phyloP scores from a whole-genome alignment of 2,113 vertebrate species.

The Sorex fumeus region DNA sequence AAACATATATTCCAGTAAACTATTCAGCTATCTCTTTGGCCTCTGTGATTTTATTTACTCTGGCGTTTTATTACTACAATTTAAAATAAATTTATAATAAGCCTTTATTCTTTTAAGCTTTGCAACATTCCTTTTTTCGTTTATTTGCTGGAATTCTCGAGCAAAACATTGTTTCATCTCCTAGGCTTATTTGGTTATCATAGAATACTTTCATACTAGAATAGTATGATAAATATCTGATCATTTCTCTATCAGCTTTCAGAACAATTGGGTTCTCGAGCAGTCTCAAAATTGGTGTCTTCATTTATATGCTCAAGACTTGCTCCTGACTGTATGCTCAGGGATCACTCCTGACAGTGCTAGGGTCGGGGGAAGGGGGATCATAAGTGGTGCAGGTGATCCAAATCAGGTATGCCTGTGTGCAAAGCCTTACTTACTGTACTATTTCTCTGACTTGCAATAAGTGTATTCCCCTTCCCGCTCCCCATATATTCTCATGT shows the following conservation, averaged over 20 bases:
- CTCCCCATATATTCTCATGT: no score
- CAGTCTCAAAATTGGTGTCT: background rate
- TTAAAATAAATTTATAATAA: background rate
- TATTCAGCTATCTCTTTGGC: no score
- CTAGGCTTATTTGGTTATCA: background rate
- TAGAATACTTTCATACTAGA: background rate
- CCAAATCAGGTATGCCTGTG: no score
- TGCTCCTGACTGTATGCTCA: no score
- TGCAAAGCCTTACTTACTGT: background rate
- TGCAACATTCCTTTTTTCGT: background rate
- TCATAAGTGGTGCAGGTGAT: no score
- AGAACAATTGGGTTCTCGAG: constrained; percentile 25
- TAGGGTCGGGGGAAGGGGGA: no score
- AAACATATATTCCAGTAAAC: no score
- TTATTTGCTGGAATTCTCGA: background rate
- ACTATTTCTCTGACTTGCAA: background rate
- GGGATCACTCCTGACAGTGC: no score
- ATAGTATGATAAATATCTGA: constrained; percentile 14
- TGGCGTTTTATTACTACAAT: background rate
- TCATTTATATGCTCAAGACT: background rate
- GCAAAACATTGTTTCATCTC: background rate
- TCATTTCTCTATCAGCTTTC: background rate
- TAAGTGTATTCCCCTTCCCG: background rate
- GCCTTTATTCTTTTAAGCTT: constrained; percentile 11
- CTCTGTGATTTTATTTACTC: background rate